Percentiles rank a stretch among this genome's conserved stretches.
These are phyloP conservation scores for Steinernema feltiae DNA, from an alignment of 1,140 invertebrate genomes.

Conservation along the genomic window DNA sequence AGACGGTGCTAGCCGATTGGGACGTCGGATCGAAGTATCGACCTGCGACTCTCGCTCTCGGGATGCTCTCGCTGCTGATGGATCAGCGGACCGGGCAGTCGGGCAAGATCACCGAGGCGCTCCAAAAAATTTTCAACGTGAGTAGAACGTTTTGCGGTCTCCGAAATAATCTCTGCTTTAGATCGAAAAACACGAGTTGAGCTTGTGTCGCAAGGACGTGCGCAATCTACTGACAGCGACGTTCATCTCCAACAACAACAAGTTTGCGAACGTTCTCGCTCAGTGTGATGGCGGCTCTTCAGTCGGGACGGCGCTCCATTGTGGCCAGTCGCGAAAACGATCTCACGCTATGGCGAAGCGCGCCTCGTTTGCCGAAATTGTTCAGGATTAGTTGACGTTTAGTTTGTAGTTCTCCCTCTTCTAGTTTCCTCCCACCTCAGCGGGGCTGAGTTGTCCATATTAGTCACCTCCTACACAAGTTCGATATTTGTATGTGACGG, in stretches of 20 bases:
- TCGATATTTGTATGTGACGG: neutral
- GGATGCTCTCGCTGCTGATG: neutral
- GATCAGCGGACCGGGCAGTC: neutral
- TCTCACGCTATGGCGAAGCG: conserved; percentile 10
- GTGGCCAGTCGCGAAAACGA: neutral
- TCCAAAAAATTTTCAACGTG: neutral
- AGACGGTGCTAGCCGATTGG: neutral
- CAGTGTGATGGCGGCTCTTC: neutral
- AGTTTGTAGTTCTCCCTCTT: neutral
- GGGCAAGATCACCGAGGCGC: neutral
- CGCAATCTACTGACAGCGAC: neutral
- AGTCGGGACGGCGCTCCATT: neutral
- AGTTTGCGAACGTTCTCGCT: neutral
- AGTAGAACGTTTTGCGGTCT: neutral
- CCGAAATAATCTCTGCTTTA: neutral
- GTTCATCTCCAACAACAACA: neutral
- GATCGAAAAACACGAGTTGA: neutral
- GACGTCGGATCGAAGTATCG: neutral
- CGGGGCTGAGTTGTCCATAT: neutral
- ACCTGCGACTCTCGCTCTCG: neutral
- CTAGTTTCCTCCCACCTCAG: neutral
- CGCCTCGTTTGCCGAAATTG: neutral
- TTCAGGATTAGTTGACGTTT: neutral
- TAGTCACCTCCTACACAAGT: neutral
- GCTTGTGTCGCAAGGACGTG: neutral